Evolutionary conservation across 2,888 invertebrate species (phyloP), one percentile per base, ranked within the genome.

Genomic region (Sclerodermus sp.): DNA sequence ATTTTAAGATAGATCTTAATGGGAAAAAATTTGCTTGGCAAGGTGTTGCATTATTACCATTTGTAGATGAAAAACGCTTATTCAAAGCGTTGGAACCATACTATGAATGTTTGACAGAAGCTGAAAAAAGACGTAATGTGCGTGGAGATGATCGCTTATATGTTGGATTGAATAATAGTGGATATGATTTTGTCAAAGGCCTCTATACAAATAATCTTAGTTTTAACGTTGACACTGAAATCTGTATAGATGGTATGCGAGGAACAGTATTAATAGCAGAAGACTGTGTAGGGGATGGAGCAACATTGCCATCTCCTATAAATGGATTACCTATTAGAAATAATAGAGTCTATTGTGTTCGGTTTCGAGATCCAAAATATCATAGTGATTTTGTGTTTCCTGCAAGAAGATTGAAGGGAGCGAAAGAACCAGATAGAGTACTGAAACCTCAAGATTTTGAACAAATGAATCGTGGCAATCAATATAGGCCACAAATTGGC

Each of bases 11-110:
- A 55, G 97, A 99, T 80, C 81, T 99, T 60, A 99, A 99, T 80
- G 99, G 99, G 30, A 99, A 99, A 81, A 98, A 96, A 79, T 98
- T 92, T 81, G 98, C 98, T 42, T 99, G 99, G 99, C 97, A 98
- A 81, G 98, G 99, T 39, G 99, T 99, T 1, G 99, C 98, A 0
- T 79, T 99, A 36, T 80, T 99, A 55, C 99, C 99, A 5, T 99
- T 99, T 79, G 98, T 99, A 0, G 97, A 99, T 65, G 98, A 99
- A 80, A 83, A 83, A 50, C 80, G 99, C 52, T 82, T 97, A 46
- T 90, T 92, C 73, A 87, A 87, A 66, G 93, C 96, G 0, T 78
- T 98, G 32, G 83, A 86, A 65, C 86, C 89, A 0, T 92, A 89
- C 61, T 96, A 98, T 70, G 81, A 83, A 0, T 81, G 86, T 47